These are phyloP conservation scores for Leptopilina myrica DNA, from an alignment of 2,888 invertebrate genomes.

Conservation along the genomic window DNA sequence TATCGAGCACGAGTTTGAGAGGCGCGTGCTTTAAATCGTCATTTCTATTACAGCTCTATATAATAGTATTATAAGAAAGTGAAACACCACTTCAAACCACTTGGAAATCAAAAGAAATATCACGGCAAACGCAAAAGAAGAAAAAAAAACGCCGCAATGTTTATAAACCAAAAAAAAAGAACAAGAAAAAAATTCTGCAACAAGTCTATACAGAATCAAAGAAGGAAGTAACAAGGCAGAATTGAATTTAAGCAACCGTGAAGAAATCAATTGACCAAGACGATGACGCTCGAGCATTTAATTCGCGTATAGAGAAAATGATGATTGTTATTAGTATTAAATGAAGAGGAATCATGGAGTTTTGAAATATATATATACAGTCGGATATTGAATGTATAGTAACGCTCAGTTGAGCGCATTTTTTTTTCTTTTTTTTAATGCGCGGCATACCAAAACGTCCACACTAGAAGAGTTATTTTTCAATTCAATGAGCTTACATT, in stretches of 20 bases:
- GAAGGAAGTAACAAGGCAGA: conserved; percentile 3
- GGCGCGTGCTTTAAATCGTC: conserved; percentile 32
- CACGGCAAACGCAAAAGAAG: too few species aligned
- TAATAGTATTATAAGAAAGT: neutral
- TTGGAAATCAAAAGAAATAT: neutral
- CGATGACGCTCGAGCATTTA: conserved; percentile 21
- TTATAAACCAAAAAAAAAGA: neutral
- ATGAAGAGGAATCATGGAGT: conserved; percentile 14
- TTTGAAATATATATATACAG: conserved; percentile 3
- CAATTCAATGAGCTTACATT: conserved; percentile 48
- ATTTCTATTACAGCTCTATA: conserved; percentile 3
- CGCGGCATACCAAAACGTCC: neutral
- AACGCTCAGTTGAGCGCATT: conserved; percentile 46
- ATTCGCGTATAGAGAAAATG: neutral
- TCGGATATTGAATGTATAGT: conserved; percentile 17
- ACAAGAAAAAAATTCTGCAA: neutral
- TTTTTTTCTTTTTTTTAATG: neutral
- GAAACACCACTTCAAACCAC: conserved; percentile 16
- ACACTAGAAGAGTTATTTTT: conserved; percentile 10
- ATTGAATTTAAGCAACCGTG: conserved; percentile 28
- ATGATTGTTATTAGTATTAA: conserved; percentile 27
- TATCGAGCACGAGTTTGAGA: conserved; percentile 30
- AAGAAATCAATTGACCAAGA: conserved; percentile 18
- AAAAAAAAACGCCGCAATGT: neutral
- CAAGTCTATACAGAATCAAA: neutral